phyloP scores from a whole-genome alignment of 2,113 vertebrate species.

The Cyphomyrus plagiostoma region DNA sequence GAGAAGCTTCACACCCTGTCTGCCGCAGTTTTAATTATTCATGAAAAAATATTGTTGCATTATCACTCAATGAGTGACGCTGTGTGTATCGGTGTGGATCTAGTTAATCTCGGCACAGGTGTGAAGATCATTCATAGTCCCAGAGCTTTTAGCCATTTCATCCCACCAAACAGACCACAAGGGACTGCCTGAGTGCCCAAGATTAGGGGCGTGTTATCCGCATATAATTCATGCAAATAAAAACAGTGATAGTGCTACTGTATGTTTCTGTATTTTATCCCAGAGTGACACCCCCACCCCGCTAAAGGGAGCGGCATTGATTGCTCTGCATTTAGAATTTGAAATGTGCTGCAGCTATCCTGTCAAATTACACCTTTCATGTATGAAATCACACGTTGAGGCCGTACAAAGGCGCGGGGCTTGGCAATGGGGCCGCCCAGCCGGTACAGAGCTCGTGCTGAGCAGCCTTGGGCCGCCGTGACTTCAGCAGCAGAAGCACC shows the following conservation, averaged over 20 bases:
- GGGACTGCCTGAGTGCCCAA: not conserved
- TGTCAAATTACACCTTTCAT: slow-evolving; percentile 75
- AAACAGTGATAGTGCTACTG: slow-evolving; percentile 46
- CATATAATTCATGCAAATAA: slow-evolving; percentile 32
- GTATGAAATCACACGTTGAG: slow-evolving; percentile 70
- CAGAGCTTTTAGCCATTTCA: not conserved
- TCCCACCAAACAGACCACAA: not conserved
- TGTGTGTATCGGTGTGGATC: not conserved
- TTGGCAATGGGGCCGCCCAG: slow-evolving; percentile 44
- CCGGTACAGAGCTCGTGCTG: slow-evolving; percentile 62
- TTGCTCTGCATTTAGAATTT: slow-evolving; percentile 64
- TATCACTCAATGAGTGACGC: not conserved
- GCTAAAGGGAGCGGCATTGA: slow-evolving; percentile 46
- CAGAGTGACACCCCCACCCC: slow-evolving; percentile 13
- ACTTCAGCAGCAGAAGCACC: slow-evolving; percentile 35
- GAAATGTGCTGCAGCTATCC: slow-evolving; percentile 59
- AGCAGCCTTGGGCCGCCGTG: slow-evolving; percentile 40
- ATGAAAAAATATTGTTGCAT: slow-evolving; percentile 2
- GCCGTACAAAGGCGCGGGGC: slow-evolving; percentile 61
- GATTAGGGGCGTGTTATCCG: not conserved
- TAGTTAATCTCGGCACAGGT: not conserved
- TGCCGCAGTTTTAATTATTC: not conserved
- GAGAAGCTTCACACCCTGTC: not conserved
- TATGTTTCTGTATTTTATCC: slow-evolving; percentile 43
- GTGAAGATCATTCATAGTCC: not conserved